Base-by-base conservation (phyloP, 1,140 invertebrate species). In the Lordiphosa stackelbergi region DNA sequence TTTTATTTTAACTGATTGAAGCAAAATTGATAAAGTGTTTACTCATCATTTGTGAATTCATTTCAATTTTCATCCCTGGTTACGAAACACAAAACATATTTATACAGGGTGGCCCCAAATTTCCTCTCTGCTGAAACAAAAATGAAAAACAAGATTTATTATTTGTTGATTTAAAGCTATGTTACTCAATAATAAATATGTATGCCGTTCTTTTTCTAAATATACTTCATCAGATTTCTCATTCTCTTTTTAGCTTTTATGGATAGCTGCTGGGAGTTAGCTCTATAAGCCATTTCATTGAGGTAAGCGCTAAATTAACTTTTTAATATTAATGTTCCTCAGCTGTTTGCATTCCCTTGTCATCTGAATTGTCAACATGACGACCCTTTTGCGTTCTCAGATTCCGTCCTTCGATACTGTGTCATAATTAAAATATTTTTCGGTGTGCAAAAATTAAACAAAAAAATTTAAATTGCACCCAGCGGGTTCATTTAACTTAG, bases 391-490 rank as follows among this genome's bases (percentile, higher is more conserved):
- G 53, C 45, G 28, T 51, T 16, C 48, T 49, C 31, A 24, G 38
- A 9, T 36, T 11, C 46, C 24, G 9, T 31, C 12, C 19, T 46
- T 47, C 22, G 46, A 22, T 52, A 43, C 24, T 8, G 22, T 8
- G 31, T 31, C 5, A 7, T 48, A 52, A 60, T 66, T 46, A 28
- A 7, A 40, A 11, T 36, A 16, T 40, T 24, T 24, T 24, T 24
- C 22, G 4, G 22, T 5, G n/a, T 13, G 11, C 34, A 22, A 42
- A 74, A 71, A 64, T 79, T 74, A 70, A 81, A 74, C 66, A 78
- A 78, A 31, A 68, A 77, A 2, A 19, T 77, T 77, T 69, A 78
- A 77, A 77, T 77, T 78, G 73, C 59, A 77, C 73, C 53, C 73
- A 24, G 35, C 62, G 47, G 60, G 60, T 42, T 47, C 46, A 53